Evolutionary conservation across 2,888 invertebrate species (phyloP).

Genomic region (Eilema depressum): DNA sequence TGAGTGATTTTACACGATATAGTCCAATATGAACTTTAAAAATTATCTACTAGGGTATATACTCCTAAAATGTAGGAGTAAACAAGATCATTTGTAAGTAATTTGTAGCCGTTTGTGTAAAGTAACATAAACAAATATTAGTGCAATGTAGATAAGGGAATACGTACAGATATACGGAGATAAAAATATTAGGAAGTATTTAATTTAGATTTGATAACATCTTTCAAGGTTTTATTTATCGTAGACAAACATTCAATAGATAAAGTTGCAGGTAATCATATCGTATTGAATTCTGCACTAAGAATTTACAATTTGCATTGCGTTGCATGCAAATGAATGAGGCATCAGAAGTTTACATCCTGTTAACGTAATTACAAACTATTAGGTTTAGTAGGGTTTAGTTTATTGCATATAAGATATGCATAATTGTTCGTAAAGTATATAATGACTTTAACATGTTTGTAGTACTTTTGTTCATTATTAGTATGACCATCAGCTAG

Average conservation of each 20-base stretch:
- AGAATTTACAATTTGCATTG: background rate
- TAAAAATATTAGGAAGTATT: constrained; percentile 19
- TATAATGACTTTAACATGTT: too few species aligned
- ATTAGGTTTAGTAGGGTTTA: too few species aligned
- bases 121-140: background rate
- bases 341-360: too few species aligned
- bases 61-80: constrained; percentile 34
- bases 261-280: background rate
- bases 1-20: constrained; percentile 50
- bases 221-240: constrained; percentile 9
- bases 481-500: too few species aligned
- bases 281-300: background rate
- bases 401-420: too few species aligned
- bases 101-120: background rate
- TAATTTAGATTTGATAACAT: constrained; percentile 11
- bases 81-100: constrained; percentile 30
- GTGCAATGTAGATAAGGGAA: background rate
- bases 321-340: background rate
- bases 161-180: background rate
- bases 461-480: too few species aligned
- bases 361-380: too few species aligned
- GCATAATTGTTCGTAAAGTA: too few species aligned
- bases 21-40: constrained; percentile 52
- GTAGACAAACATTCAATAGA: background rate
- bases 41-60: constrained; percentile 21